Conservation (phyloP, 2,797 vertebrate genomes). For the Acanthurus tractus region DNA sequence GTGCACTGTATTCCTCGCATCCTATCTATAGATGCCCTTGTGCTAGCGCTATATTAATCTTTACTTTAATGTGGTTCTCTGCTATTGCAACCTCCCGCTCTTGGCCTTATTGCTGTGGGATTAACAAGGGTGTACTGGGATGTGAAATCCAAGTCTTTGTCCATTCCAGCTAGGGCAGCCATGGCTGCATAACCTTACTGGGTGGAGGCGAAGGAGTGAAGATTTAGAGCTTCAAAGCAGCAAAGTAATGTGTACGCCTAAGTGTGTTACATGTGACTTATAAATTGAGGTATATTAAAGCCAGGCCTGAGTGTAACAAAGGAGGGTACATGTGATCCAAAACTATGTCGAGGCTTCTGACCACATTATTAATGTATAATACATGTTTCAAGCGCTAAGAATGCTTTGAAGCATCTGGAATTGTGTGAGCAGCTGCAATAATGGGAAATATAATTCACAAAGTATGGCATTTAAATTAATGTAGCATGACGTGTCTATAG, state of each 20-base stretch:
- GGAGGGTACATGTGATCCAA: constrained; percentile 9
- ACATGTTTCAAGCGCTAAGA: constrained; percentile 24
- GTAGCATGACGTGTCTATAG: constrained; percentile 14
- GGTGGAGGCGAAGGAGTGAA: constrained; percentile 42
- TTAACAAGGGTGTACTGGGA: constrained; percentile 56
- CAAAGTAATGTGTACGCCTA: constrained; percentile 23
- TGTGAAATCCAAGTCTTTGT: constrained; percentile 65
- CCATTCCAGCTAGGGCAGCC: constrained; percentile 23
- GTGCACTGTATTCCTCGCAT: constrained; percentile 9
- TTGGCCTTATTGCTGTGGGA: constrained; percentile 48
- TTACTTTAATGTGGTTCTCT: constrained; percentile 43
- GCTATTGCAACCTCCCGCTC: constrained; percentile 40
- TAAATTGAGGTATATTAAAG: constrained; percentile 49
- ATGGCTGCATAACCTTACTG: constrained; percentile 47
- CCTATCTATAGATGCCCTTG: constrained; percentile 44
- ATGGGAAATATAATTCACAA: constrained; percentile 32
- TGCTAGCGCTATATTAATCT: constrained; percentile 36
- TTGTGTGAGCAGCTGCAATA: constrained; percentile 4
- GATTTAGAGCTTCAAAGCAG: constrained; percentile 54
- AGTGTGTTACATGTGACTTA: constrained; percentile 51
- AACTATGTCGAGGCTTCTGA: constrained; percentile 27
- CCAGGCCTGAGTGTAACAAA: constrained; percentile 25
- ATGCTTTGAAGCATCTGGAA: constrained; percentile 42
- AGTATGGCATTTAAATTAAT: constrained; percentile 29
- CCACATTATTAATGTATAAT: constrained; percentile 19